Evolutionary conservation across 2,888 invertebrate genomes (phyloP), one percentile per base, ranked within the genome.

Genomic region (Phyllotreta striolata): DNA sequence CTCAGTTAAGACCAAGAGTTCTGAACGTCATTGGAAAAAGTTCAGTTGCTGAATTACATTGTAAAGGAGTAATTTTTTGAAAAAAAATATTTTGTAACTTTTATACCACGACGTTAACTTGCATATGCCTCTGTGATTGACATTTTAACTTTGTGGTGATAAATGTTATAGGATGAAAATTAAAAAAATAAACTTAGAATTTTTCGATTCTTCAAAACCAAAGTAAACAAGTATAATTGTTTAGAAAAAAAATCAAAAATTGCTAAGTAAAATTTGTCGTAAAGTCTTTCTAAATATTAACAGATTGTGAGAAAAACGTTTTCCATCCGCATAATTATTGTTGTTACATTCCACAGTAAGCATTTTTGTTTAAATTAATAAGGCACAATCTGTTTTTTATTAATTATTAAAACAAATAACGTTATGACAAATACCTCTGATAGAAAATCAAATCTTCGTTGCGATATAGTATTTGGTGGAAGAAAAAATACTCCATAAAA

Each of bases 371-470:
- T 52, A 39, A 41, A 52, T 61, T 3, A 24, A 24, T 24, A 24
- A 24, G 64, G 61, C 61, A 64, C 57, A 61, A 40, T 56, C 61
- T 64, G 61, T 61, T 52, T 54, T 46, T 57, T 64, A 51, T 64
- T 34, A 14, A 65, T 62, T 65, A 62, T 58, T 62, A 65, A 65
- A 64, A 61, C 10, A 54, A 37, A 43, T 52, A 52, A 56, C 39
- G 55, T 44, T 12, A 38, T 52, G 62, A 62, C 44, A 46, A 60
- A 62, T 62, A 55, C 54, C 65, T 24, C 24, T 62, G 62, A 62
- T 65, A 65, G 62, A 14, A 58, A 62, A 58, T 62, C 62, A 58
- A 62, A 65, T 46, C 37, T 57, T 55, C 57, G 52, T 62, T 62
- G 40, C 43, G 49, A 57, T 59, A 43, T 61, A 38, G 39, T 37